Evolutionary conservation across 2,797 vertebrate genomes (phyloP).

Genomic region (Enteromius treurensis): DNA sequence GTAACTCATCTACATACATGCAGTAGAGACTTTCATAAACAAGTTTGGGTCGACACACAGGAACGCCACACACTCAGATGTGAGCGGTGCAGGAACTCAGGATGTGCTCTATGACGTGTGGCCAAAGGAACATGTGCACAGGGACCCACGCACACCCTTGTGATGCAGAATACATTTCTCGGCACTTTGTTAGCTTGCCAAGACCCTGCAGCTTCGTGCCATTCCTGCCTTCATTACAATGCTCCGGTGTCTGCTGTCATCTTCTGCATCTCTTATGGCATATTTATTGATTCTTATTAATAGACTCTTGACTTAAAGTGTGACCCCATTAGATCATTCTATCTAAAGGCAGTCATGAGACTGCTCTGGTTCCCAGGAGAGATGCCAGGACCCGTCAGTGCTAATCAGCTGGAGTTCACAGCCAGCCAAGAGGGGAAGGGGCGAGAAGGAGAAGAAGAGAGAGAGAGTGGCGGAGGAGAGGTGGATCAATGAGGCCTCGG

Average conservation of each 20-base stretch:
- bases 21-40: background rate
- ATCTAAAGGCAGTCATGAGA: constrained; percentile 71
- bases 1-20: background rate
- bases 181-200: constrained; percentile 71
- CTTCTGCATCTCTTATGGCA: constrained; percentile 66
- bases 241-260: constrained; percentile 59
- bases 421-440: constrained; percentile 51
- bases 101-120: constrained; percentile 12
- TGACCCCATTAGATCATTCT: constrained; percentile 76
- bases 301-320: constrained; percentile 74
- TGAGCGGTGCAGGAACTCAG: constrained; percentile 15
- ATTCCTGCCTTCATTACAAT: constrained; percentile 62
- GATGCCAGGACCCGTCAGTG: constrained; percentile 67
- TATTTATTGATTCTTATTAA: constrained; percentile 77
- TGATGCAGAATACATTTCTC: constrained; percentile 53
- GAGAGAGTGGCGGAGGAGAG: background rate
- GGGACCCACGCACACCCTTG: constrained; percentile 37
- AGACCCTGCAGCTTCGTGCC: constrained; percentile 62
- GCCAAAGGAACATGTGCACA: constrained; percentile 13
- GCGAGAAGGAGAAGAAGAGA: constrained; percentile 49
- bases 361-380: constrained; percentile 67
- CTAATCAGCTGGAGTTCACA: constrained; percentile 65
- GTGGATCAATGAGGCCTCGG: constrained; percentile 46
- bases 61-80: background rate
- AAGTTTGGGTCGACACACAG: background rate